Evolutionary conservation across 2,113 vertebrate species (phyloP).

Genomic region (Ariopsis seemanni): DNA sequence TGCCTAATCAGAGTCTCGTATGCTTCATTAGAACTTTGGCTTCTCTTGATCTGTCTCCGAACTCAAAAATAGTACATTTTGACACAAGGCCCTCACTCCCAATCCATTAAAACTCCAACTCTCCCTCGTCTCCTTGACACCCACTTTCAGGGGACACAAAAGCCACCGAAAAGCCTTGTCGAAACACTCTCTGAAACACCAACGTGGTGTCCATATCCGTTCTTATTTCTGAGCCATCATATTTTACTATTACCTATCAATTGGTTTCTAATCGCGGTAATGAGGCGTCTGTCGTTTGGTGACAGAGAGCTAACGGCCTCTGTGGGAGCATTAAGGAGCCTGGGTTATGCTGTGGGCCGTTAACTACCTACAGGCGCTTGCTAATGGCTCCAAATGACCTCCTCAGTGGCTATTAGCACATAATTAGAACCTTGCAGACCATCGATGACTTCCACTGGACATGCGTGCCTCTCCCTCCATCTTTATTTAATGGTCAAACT

Average conservation of each 20-base stretch:
- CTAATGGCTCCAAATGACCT: conserved; percentile 84
- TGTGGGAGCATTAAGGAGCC: conserved; percentile 81
- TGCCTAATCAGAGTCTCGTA: conserved; percentile 48
- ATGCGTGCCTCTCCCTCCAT: conserved; percentile 61
- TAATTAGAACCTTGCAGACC: conserved; percentile 84
- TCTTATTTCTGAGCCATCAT: conserved; percentile 75
- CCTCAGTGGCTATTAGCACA: conserved; percentile 83
- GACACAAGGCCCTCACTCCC: conserved; percentile 4
- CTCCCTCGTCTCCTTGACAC: neutral
- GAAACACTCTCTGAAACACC: conserved; percentile 18
- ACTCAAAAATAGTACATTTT: conserved; percentile 18
- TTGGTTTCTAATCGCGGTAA: conserved; percentile 83
- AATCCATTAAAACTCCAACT: neutral
- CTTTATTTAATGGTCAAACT: conserved; percentile 48
- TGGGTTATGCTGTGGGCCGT: conserved; percentile 82
- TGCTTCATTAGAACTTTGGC: conserved; percentile 43
- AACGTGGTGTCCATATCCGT: conserved; percentile 63
- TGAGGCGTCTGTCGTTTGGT: conserved; percentile 78
- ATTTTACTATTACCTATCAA: conserved; percentile 85
- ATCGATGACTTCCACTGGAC: conserved; percentile 77
- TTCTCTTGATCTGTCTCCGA: conserved; percentile 27
- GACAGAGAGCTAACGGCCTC: conserved; percentile 81
- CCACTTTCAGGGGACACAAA: neutral
- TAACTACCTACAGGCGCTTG: conserved; percentile 83
- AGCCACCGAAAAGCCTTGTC: neutral